Evolutionary conservation across 1,140 invertebrate genomes (phyloP).

Genomic region (Leptinotarsa lineolata): DNA sequence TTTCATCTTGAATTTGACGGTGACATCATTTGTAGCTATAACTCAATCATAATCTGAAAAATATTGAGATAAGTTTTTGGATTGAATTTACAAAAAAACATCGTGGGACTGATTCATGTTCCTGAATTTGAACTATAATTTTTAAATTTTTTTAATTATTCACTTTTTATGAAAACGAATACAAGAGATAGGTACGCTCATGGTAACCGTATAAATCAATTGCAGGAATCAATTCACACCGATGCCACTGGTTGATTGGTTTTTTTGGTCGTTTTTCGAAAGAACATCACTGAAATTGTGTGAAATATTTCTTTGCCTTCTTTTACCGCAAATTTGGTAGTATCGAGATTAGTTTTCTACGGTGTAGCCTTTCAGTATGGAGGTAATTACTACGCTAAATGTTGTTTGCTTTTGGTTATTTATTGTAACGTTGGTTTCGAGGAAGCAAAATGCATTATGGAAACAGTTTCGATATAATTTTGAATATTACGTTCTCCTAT

Average conservation of each 20-base stretch:
- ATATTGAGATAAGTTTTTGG: no score
- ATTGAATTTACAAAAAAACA: no score
- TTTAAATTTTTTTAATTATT: no score
- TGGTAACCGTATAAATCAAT: constrained; percentile 23
- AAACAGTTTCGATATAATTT: not conserved
- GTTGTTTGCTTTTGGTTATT: not conserved
- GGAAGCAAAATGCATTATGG: not conserved
- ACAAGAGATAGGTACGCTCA: not conserved
- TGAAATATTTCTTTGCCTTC: constrained; percentile 46
- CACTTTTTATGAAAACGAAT: no score
- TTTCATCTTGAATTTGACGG: no score
- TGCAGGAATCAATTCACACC: constrained; percentile 41
- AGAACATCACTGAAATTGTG: constrained; percentile 45
- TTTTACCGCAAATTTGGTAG: constrained; percentile 41
- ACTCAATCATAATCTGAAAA: no score
- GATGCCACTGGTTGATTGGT: constrained; percentile 42
- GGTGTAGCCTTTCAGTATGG: not conserved
- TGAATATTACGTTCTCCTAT: not conserved
- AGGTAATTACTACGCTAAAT: not conserved
- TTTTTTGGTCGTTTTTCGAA: constrained; percentile 35
- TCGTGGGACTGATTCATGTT: no score
- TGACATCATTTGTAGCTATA: no score
- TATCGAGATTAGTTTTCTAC: constrained; percentile 33
- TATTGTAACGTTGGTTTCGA: not conserved
- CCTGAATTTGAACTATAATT: no score